Evolutionary conservation across 1,140 invertebrate genomes (phyloP).

Genomic region (Mylabris phalerata): DNA sequence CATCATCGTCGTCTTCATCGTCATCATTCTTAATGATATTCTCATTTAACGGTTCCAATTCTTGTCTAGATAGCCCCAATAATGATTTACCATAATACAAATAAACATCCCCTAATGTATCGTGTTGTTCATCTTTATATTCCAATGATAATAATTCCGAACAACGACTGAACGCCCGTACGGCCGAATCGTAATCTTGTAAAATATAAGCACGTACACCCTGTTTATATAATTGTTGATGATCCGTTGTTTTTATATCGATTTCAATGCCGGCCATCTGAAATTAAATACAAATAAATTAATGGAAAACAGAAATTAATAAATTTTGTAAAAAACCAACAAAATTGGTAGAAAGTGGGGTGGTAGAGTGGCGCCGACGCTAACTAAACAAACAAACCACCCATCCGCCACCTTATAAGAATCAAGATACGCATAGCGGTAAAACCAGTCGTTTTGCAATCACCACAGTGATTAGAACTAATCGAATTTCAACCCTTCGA

Average conservation of each 20-base stretch:
- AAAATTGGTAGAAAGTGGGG: too few species aligned
- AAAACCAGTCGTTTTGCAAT: too few species aligned
- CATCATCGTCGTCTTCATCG: conserved; percentile 40
- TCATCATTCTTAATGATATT: conserved; percentile 53
- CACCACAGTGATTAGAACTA: too few species aligned
- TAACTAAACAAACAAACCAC: too few species aligned
- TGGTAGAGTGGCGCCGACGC: too few species aligned
- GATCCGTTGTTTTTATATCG: not conserved
- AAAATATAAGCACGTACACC: conserved; percentile 73
- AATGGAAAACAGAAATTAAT: too few species aligned
- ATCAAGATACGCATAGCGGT: too few species aligned
- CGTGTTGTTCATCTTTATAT: conserved; percentile 68
- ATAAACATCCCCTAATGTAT: conserved; percentile 74
- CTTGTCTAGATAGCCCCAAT: conserved; percentile 71
- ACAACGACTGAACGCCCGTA: conserved; percentile 65
- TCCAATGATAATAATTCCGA: conserved; percentile 62
- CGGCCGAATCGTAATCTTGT: conserved; percentile 71
- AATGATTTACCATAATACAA: conserved; percentile 59
- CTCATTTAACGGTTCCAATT: conserved; percentile 71
- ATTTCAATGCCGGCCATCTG: not conserved
- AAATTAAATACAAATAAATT: too few species aligned
- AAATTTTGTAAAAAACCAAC: too few species aligned
- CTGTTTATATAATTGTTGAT: conserved; percentile 52
- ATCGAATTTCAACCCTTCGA: too few species aligned
- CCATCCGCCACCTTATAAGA: too few species aligned